Conservation (phyloP, 2,797 vertebrate genomes). For the Microctenopoma stevenorrisi region DNA sequence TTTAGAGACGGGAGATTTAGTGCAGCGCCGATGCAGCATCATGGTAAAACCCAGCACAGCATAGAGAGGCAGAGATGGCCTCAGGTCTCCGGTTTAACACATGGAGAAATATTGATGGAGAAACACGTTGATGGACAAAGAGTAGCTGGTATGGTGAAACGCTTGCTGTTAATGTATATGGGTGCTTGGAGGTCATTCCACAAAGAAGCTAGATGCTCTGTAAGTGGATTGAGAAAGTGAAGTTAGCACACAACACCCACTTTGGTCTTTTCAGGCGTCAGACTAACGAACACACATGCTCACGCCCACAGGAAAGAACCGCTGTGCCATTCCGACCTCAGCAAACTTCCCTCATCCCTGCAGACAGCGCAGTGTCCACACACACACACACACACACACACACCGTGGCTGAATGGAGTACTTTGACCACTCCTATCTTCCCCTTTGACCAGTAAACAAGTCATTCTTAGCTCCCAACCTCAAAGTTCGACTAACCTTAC, state of each 20-base stretch:
- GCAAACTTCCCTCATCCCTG: constrained; percentile 52
- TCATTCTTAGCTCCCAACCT: constrained; percentile 17
- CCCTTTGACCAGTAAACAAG: constrained; percentile 38
- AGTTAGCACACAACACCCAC: constrained; percentile 52
- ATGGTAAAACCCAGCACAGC: constrained; percentile 62
- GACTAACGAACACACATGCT: constrained; percentile 53
- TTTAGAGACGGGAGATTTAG: constrained; percentile 77
- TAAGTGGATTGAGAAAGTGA: constrained; percentile 61
- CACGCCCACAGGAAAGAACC: constrained; percentile 33
- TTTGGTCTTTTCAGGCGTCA: constrained; percentile 59
- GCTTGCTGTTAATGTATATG: constrained; percentile 60
- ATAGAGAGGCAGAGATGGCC: constrained; percentile 56
- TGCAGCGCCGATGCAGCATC: constrained; percentile 41
- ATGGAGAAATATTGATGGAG: constrained; percentile 65
- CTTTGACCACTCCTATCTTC: constrained; percentile 22
- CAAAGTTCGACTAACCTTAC: constrained; percentile 27
- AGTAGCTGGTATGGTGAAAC: constrained; percentile 52
- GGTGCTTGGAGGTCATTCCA: constrained; percentile 61
- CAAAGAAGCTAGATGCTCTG: constrained; percentile 43
- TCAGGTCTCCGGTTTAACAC: constrained; percentile 61
- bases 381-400: constrained; percentile 16
- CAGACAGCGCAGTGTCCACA: constrained; percentile 42
- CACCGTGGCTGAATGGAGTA: constrained; percentile 29
- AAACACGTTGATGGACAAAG: constrained; percentile 69
- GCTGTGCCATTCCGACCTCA: constrained; percentile 45